Evolutionary conservation across 2,888 invertebrate species (phyloP), one percentile per base, ranked within the genome.

Genomic region (Cremastobaeus sp.): DNA sequence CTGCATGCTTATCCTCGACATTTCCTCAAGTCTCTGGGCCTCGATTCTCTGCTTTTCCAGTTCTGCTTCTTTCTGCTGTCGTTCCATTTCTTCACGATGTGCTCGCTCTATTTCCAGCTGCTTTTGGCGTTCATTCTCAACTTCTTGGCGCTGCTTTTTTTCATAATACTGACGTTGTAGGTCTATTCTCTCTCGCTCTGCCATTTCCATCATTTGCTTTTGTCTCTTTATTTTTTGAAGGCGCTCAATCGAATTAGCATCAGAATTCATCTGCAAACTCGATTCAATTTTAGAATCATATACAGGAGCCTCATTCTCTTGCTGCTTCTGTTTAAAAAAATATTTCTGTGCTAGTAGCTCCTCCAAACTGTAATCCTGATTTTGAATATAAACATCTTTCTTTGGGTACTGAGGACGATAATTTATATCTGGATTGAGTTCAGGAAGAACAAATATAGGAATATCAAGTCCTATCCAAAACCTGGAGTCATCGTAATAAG

Each of bases 281-380:
- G 48, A 14, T 2, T 54, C 60, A 3, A 34, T 28, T 15, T 41
- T 65, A 0, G 35, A 14, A 5, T 59, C 54, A 14, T 41, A 39
- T 11, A 20, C n/a, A 3, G 17, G 2, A 11, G 20, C 9, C 37
- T 57, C 77, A 25, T 43, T 39, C 15, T 54, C 41, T 14, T 55
- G 54, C 2, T 17, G 34, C 48, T 66, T 57, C 1, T 14, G 43
- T 43, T 14, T 30, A 32, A 9, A 35, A 50, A 43, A 87, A 84
- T 91, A 92, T 83, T 89, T 89, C 78, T 89, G 89, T 69, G 93
- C 92, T 81, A 92, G 89, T 77, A 95, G 89, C 89, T 95, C 94
- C 89, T 95, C 95, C 88, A 94, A 91, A 84, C 93, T 93, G 87
- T 91, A 92, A 89, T 95, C 95, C 76, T 89, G 90, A 75, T 91